Percentiles rank a stretch among this genome's conserved stretches.
These are phyloP conservation scores for Zaprionus davidi DNA, from an alignment of 1,140 invertebrate genomes.

Conservation along the genomic window DNA sequence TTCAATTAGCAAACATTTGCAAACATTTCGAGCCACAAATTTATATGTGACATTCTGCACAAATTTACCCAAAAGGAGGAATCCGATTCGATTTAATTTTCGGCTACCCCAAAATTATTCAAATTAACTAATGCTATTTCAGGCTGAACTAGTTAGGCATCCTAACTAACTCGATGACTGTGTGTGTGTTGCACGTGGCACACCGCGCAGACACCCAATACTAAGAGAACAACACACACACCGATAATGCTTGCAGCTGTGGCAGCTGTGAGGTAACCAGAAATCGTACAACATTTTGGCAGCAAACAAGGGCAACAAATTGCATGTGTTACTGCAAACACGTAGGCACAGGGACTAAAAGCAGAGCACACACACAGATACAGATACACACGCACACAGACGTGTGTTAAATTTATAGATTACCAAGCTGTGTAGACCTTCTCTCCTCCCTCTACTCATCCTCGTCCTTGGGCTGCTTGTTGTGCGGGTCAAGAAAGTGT, in stretches of 20 bases:
- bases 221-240: constrained; percentile 1
- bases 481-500: constrained; percentile 47
- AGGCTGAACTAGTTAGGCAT: constrained; percentile 11
- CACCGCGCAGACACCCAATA: constrained; percentile 3
- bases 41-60: neutral
- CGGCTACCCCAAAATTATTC: constrained; percentile 54
- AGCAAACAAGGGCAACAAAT: constrained; percentile 49
- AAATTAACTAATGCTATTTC: constrained; percentile 67
- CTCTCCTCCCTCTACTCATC: neutral
- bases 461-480: neutral
- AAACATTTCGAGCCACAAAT: neutral
- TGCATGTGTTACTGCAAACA: constrained; percentile 51
- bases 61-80: too few species aligned
- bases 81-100: constrained; percentile 53
- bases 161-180: constrained; percentile 18
- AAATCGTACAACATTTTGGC: constrained; percentile 48
- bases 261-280: constrained; percentile 20
- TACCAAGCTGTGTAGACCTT: neutral
- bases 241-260: neutral
- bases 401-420: constrained; percentile 49
- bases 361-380: constrained; percentile 14
- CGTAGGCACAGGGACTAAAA: constrained; percentile 35
- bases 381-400: constrained; percentile 8
- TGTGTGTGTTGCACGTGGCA: constrained; percentile 19
- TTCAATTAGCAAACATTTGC: constrained; percentile 8